Evolutionary conservation across 2,888 invertebrate genomes (phyloP).

Genomic region (Cremastinae sp.): DNA sequence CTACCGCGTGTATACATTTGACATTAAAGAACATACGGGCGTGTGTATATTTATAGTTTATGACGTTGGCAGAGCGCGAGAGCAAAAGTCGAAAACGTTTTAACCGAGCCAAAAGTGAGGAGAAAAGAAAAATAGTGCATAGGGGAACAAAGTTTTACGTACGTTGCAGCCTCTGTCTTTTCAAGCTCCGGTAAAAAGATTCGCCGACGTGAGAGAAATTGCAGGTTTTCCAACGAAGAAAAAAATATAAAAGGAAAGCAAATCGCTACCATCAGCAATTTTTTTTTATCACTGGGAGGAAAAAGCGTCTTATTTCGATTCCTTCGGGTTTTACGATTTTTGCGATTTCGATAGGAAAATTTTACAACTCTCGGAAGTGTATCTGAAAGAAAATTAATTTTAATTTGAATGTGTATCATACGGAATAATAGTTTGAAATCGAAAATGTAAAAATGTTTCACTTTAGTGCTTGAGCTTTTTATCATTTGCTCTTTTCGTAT

Average conservation of each 20-base stretch:
- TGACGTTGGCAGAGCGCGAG: constrained; percentile 12
- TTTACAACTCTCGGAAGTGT: neutral
- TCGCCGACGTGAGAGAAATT: constrained; percentile 40
- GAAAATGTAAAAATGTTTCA: too few relatives aligned
- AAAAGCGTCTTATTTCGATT: constrained; percentile 6
- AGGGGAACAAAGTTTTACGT: constrained; percentile 9
- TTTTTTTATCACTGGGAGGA: too few relatives aligned
- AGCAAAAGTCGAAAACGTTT: constrained; percentile 49
- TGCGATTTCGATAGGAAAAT: neutral
- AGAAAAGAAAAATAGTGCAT: neutral
- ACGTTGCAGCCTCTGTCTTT: constrained; percentile 5
- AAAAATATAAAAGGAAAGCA: too few relatives aligned
- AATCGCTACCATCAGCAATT: too few relatives aligned
- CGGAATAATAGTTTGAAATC: too few relatives aligned
- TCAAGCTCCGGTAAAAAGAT: constrained; percentile 31
- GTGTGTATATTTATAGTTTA: constrained; percentile 41
- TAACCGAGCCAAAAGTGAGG: neutral
- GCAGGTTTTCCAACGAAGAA: constrained; percentile 5
- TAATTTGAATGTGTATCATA: too few relatives aligned
- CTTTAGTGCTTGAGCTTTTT: too few relatives aligned
- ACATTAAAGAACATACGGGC: constrained; percentile 1
- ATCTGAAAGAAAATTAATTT: neutral
- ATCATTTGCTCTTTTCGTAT: too few relatives aligned
- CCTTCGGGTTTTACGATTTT: constrained; percentile 4
- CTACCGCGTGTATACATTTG: constrained; percentile 2